Evolutionary conservation across 92 coral and sea anemone genomes (phyloP).

Genomic region (Zoanthus sansibaricus): DNA sequence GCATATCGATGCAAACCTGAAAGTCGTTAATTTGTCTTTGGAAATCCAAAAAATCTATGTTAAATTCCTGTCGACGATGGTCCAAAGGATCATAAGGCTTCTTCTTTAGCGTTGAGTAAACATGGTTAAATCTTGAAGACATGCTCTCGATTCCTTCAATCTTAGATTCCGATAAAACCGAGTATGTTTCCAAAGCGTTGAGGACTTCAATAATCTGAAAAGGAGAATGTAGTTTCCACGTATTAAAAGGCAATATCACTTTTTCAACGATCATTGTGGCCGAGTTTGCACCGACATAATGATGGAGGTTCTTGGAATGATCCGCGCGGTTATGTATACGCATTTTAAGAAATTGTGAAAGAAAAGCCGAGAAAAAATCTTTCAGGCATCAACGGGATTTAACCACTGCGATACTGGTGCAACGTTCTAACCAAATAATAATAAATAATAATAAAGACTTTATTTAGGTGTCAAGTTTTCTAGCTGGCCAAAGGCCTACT

Average conservation of each 20-base stretch:
- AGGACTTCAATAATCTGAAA: slow-evolving; percentile 83
- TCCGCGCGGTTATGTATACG: background rate
- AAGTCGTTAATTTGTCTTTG: slow-evolving; percentile 74
- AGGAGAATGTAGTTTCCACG: background rate
- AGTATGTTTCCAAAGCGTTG: slow-evolving; percentile 87
- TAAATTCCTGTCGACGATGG: slow-evolving; percentile 84
- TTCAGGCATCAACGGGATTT: too few species aligned
- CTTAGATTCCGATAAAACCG: slow-evolving; percentile 85
- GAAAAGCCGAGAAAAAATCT: too few species aligned
- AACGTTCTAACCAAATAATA: too few species aligned
- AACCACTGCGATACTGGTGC: too few species aligned
- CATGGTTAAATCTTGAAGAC: slow-evolving; percentile 80
- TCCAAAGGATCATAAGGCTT: slow-evolving; percentile 91
- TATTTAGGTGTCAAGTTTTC: too few species aligned
- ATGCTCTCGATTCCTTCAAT: slow-evolving; percentile 88
- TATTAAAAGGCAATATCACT: background rate
- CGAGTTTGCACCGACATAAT: background rate
- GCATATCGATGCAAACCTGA: slow-evolving; percentile 59
- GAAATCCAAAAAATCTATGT: slow-evolving; percentile 80
- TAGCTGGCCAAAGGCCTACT: too few species aligned
- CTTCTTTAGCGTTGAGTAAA: slow-evolving; percentile 79
- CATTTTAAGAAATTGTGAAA: background rate
- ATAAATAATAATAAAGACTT: too few species aligned
- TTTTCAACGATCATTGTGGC: background rate
- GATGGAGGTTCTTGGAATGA: background rate